phyloP scores from a whole-genome alignment of 2,797 vertebrate species.

The Okamejei kenojei region DNA sequence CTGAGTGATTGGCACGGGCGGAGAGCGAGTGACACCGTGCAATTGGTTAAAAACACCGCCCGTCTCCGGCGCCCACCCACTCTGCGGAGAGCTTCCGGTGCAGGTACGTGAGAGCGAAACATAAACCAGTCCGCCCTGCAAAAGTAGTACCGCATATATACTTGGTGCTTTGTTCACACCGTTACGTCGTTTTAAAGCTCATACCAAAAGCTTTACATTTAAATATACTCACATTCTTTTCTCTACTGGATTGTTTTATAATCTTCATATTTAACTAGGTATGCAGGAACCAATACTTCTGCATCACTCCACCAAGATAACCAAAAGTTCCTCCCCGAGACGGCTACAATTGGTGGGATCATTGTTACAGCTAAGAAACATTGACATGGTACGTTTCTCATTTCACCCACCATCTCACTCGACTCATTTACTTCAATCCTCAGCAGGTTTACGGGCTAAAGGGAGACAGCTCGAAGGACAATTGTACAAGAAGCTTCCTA shows the following conservation, averaged over 20 bases:
- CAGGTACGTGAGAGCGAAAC: neutral
- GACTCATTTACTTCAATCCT: neutral
- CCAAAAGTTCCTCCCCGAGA: neutral
- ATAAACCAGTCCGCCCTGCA: neutral
- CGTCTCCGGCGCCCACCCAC: neutral
- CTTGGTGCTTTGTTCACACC: neutral
- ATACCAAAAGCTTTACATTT: no score
- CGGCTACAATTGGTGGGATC: neutral
- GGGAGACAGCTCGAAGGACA: neutral
- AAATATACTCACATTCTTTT: neutral
- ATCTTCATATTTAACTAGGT: neutral
- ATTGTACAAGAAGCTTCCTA: neutral
- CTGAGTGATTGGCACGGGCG: neutral
- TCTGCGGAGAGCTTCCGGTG: slow-evolving; percentile 5
- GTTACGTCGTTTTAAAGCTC: neutral
- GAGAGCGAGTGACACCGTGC: fast-evolving
- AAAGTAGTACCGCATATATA: neutral
- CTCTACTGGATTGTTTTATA: no score
- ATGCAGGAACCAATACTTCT: neutral
- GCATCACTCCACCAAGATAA: neutral
- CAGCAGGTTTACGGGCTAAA: neutral
- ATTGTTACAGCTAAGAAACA: neutral
- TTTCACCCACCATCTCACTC: neutral
- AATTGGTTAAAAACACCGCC: neutral
- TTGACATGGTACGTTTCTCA: no score